phyloP scores from a whole-genome alignment of 2,888 invertebrate species.

The Leucoptera coffeella region DNA sequence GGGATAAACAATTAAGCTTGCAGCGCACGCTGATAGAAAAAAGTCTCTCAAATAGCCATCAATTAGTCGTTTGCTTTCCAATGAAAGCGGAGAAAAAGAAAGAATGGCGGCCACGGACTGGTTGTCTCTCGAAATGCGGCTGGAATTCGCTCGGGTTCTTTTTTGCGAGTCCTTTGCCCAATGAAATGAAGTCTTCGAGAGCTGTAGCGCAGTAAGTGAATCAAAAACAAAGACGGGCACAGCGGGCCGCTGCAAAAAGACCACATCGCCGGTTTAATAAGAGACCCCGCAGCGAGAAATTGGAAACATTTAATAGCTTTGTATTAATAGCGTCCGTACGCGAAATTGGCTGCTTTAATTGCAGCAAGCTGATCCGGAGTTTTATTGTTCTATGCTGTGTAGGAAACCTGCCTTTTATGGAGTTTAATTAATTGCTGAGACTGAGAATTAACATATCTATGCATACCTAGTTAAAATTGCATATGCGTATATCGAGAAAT shows the following conservation, averaged over 20 bases:
- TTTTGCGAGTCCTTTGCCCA: not conserved
- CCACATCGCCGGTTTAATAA: constrained; percentile 16
- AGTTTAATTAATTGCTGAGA: too few species aligned
- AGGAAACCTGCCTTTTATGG: too few species aligned
- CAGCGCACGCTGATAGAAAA: too few species aligned
- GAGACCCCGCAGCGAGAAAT: constrained; percentile 20
- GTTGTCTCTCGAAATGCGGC: not conserved
- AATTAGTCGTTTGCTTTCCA: too few species aligned
- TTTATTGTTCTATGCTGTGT: too few species aligned
- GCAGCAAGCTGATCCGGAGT: too few species aligned
- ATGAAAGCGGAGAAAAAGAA: not conserved
- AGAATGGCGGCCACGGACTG: not conserved
- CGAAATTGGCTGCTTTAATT: constrained; percentile 31
- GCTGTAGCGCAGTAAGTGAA: constrained; percentile 22
- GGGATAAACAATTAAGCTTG: too few species aligned
- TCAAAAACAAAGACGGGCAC: constrained; percentile 19
- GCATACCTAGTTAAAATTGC: not conserved
- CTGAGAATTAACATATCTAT: too few species aligned
- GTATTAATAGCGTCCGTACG: constrained; percentile 27
- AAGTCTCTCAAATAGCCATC: too few species aligned
- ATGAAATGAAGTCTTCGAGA: constrained; percentile 6
- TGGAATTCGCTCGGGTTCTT: constrained; percentile 3
- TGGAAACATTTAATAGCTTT: constrained; percentile 27
- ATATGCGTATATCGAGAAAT: not conserved
- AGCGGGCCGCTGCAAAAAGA: constrained; percentile 14